Evolutionary conservation across 30 jellyfish, hydroid and myxozoan genomes (phyloP).

Genomic region (Aurelia coerulea): DNA sequence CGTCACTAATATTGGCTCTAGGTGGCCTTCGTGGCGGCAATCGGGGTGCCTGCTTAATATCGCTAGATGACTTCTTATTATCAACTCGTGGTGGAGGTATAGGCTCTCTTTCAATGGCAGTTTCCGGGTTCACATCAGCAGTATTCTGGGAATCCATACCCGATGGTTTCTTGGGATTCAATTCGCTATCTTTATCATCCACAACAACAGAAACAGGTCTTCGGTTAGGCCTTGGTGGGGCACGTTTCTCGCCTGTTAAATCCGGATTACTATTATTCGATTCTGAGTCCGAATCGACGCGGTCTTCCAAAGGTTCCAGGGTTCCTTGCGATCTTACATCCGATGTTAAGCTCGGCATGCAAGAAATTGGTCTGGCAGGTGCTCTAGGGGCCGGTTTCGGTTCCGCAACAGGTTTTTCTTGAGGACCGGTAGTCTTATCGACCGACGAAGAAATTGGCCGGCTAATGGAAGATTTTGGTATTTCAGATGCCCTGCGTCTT

Average conservation of each 20-base stretch:
- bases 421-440: neutral
- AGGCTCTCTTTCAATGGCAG: too few species aligned
- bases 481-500: slow-evolving; percentile 2
- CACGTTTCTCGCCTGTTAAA: slow-evolving; percentile 11
- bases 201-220: slow-evolving; percentile 18
- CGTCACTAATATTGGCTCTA: neutral
- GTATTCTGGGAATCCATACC: too few species aligned
- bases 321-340: neutral
- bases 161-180: too few species aligned
- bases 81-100: too few species aligned
- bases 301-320: neutral
- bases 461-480: neutral
- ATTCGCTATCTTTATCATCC: neutral
- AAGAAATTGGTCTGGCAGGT: slow-evolving; percentile 33
- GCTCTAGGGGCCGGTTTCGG: slow-evolving; percentile 27
- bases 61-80: too few species aligned
- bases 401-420: neutral
- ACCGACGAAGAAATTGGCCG: neutral
- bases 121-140: too few species aligned
- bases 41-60: neutral
- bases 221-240: slow-evolving; percentile 50
- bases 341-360: slow-evolving; percentile 13
- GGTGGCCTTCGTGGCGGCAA: neutral
- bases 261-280: neutral
- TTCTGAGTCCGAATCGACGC: neutral